Base-by-base conservation (phyloP, 2,797 vertebrate species). In the Myotis myotis region DNA sequence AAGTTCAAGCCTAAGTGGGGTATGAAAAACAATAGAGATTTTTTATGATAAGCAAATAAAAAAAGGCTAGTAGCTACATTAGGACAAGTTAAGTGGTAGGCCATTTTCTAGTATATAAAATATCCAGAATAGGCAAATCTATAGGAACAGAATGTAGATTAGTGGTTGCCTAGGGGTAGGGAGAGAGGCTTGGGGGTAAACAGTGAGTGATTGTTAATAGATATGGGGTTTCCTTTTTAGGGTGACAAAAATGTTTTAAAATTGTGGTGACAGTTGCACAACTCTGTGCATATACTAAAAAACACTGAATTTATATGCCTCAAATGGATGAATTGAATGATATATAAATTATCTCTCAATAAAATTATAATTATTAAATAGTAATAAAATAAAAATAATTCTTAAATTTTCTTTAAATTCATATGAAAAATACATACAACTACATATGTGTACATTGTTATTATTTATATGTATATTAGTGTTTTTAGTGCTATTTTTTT, bases 171-270 rank as follows among this genome's bases (percentile, higher is more conserved):
- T 82, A 28, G 19, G 9, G 13, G 16, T 74, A 60, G 23, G 38
- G 60, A 78, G 68, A 28, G 22, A 22, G 30, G 38, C 2, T 62
- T 51, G 41, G 13, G 38, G 20, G 20, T 41, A 66, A 57, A 47
- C 41, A 9, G 38, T 38, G n/a, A 78, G 10, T 41, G 33, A 66
- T 6, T 30, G 0, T 60, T 91, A 91, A 47, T 49, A 36, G 49
- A 60, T 4, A 36, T 7, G 15, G 28, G 10, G 15, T n/a, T 88
- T 85, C 19, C 74, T 91, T 91, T 66, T 17, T 16, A n/a, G 38
- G 41, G 53, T 86, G 74, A 78, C 66, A 75, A 81, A 91, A 72
- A 57, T 82, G 62, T 85, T 94, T 83, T 86, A 82, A 70, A 95
- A 70, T 87, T 36, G 30, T 70, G 47, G 79, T 23, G 22, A 66